Evolutionary conservation across 2,113 vertebrate genomes (phyloP), one percentile per base, ranked within the genome.

Genomic region (Aphyosemion australe): DNA sequence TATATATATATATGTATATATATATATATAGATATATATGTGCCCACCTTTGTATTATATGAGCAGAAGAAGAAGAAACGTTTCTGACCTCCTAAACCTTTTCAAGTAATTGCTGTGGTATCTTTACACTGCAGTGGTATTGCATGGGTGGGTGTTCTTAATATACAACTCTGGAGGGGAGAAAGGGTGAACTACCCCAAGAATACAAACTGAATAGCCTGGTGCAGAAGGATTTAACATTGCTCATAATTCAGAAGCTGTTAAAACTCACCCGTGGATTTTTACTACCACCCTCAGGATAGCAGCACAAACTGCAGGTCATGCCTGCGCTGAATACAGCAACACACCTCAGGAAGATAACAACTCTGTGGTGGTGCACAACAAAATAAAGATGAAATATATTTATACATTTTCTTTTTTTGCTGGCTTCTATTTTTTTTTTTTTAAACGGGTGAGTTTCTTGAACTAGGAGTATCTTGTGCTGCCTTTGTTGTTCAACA

Each of bases 261-360:
- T 64, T 59, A 6, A 39, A 58, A 78, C n/a, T 74, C 61, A 83
- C 7, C 15, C 18, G 59, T 87, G 79, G 83, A 69, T 74, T 69
- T 80, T 57, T 83, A 84, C 82, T 56, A 43, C 85, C 87, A 86
- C 77, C 87, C 71, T 74, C 56, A 82, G 85, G 82, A 8, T 18
- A 0, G 10, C 1, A 45, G 0, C 0, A 3, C 4, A 10, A 37
- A 84, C 50, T 74, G 69, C 81, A 84, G 20, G 48, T 46, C 2
- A 31, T 20, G 5, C 21, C 11, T 15, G 8, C 0, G 52, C 7
- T 32, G 41, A 31, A 18, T 48, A 20, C 5, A 13, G 15, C 21
- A 56, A 15, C 21, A 21, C 4, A 12, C 2, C 48, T 42, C 0
- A 37, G 19, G 3, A 21, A 51, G 3, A 53, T 5, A 15, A 58